phyloP scores from a whole-genome alignment of 2,113 vertebrate species.

The Sinocyclocheilus anophthalmus region DNA sequence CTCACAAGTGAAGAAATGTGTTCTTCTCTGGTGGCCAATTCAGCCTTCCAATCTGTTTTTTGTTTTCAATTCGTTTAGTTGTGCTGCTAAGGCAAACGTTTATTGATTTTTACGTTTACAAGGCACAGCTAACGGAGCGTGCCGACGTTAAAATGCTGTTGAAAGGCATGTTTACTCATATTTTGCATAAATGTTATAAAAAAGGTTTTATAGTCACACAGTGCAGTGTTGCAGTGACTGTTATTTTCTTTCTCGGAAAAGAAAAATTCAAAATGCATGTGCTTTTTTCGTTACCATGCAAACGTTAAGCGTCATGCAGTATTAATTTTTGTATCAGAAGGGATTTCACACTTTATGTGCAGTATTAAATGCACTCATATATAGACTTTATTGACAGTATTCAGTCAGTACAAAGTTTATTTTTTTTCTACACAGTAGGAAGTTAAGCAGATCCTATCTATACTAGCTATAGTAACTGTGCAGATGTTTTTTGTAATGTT shows the following conservation, averaged over 20 bases:
- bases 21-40: conserved; percentile 2
- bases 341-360: conserved; percentile 93
- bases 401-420: conserved; percentile 62
- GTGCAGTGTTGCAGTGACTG: conserved; percentile 39
- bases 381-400: conserved; percentile 66
- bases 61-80: not conserved
- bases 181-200: conserved; percentile 11
- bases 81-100: conserved; percentile 12
- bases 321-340: conserved; percentile 98
- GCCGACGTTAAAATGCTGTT: conserved; percentile 4
- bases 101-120: conserved; percentile 24
- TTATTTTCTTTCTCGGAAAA: conserved; percentile 59
- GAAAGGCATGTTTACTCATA: conserved; percentile 26
- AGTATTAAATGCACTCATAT: conserved; percentile 87
- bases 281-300: conserved; percentile 79
- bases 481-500: conserved; percentile 54
- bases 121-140: not conserved
- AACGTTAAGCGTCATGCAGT: conserved; percentile 87
- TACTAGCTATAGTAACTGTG: conserved; percentile 69
- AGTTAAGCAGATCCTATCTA: conserved; percentile 73
- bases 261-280: conserved; percentile 47
- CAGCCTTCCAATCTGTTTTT: not conserved
- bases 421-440: conserved; percentile 67
- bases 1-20: not conserved
- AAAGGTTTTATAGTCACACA: not conserved